phyloP scores from a whole-genome alignment of 2,888 invertebrate species.

The Amiota mariae region DNA sequence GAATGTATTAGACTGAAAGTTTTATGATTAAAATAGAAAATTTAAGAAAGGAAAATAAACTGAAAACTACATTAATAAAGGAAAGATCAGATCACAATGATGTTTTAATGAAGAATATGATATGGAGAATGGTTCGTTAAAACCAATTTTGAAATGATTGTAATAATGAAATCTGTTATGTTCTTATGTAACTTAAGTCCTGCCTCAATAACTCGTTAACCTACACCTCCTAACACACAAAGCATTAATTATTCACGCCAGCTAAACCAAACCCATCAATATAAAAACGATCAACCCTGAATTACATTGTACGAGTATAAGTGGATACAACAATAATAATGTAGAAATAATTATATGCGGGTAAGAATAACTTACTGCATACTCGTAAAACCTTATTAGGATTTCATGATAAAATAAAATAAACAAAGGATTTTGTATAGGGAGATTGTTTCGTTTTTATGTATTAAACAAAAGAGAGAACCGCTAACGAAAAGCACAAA shows the following conservation, averaged over 20 bases:
- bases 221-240: neutral
- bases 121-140: too few species aligned
- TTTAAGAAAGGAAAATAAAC: too few species aligned
- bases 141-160: too few species aligned
- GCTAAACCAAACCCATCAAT: neutral
- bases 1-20: too few species aligned
- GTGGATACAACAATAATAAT: slow-evolving; percentile 1
- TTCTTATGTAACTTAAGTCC: neutral
- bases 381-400: neutral
- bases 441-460: neutral
- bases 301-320: neutral
- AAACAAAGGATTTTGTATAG: neutral
- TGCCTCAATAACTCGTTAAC: neutral
- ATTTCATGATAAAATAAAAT: neutral
- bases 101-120: too few species aligned
- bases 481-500: neutral
- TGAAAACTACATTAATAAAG: too few species aligned
- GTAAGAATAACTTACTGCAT: neutral
- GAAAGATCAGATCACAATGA: too few species aligned
- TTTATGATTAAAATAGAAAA: too few species aligned
- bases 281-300: neutral
- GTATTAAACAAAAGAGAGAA: neutral
- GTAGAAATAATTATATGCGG: slow-evolving; percentile 15
- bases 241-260: slow-evolving; percentile 34
- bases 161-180: too few species aligned